phyloP scores from a whole-genome alignment of 2,113 vertebrate genomes.

The Uria aalge region DNA sequence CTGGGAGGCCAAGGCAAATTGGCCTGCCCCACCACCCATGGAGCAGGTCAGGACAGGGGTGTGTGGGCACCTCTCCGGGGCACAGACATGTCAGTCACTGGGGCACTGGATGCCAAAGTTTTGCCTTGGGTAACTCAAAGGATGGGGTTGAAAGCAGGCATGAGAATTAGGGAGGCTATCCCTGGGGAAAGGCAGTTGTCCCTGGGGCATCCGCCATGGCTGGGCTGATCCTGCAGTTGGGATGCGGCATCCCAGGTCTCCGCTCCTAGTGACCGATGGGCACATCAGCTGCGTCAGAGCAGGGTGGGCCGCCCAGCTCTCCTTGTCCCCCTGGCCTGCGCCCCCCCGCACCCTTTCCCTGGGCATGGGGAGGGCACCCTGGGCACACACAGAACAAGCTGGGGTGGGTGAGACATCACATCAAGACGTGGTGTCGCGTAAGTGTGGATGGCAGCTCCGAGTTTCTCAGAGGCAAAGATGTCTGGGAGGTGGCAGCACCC shows the following conservation, averaged over 20 bases:
- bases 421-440: accelerated
- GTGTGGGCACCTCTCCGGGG: accelerated
- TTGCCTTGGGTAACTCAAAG: not conserved
- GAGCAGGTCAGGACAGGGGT: not conserved
- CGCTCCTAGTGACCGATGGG: accelerated
- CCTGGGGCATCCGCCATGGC: not conserved
- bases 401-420: accelerated
- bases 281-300: not conserved
- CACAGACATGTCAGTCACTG: accelerated
- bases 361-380: accelerated
- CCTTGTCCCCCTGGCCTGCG: not conserved
- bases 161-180: not conserved
- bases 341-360: not conserved
- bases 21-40: accelerated
- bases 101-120: accelerated
- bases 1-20: not conserved
- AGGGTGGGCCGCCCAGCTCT: not conserved
- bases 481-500: not conserved
- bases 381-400: accelerated
- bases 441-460: accelerated
- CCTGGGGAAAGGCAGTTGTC: not conserved
- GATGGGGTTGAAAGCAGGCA: not conserved
- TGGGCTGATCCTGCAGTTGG: not conserved
- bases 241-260: not conserved
- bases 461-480: not conserved